Evolutionary conservation across 2,113 vertebrate genomes (phyloP), one percentile per base, ranked within the genome.

Genomic region (Spea bombifrons): DNA sequence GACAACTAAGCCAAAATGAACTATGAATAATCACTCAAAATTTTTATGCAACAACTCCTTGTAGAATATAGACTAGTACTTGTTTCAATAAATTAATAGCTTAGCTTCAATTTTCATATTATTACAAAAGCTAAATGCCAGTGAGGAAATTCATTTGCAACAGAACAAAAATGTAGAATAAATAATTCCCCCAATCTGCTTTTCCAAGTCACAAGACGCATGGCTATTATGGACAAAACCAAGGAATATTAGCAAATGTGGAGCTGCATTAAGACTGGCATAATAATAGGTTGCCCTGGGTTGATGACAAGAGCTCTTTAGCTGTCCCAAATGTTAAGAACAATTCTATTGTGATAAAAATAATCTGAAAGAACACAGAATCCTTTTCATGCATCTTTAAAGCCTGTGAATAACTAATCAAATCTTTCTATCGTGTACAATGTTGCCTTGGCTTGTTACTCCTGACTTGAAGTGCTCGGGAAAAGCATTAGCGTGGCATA

Each of bases 391-490:
- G 64, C 71, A 73, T 73, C 70, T 73, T 73, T 68, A 73, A 71
- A 61, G 47, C 47, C n/a, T 4, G 66, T 67, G 78, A 80, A 80
- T 80, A 73, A 52, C 78, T 80, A 80, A 80, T 80, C 77, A 80
- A 67, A 73, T 74, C 78, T 66, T 66, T 73, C 71, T 17, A 66
- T 73, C 71, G 66, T 50, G 10, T 68, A n/a, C 61, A 61, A 73
- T 61, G 49, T 67, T 48, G 71, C 65, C 65, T 80, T 80, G 78
- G 78, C 78, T n/a, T 68, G 66, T 46, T 55, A 63, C 71, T 73
- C 16, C 30, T 67, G 64, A 53, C 59, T 57, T 66, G 48, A 55
- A 73, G 76, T 59, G 66, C 65, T 73, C 52, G 43, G 47, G 61
- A 73, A 66, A 59, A 59, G 43, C 17, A 73, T 80, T 72, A 48